A percentile compares a stretch with the other conserved stretches of the same genome.
phyloP scores from a whole-genome alignment of 2,888 invertebrate species.

The Notodonta ziczac region DNA sequence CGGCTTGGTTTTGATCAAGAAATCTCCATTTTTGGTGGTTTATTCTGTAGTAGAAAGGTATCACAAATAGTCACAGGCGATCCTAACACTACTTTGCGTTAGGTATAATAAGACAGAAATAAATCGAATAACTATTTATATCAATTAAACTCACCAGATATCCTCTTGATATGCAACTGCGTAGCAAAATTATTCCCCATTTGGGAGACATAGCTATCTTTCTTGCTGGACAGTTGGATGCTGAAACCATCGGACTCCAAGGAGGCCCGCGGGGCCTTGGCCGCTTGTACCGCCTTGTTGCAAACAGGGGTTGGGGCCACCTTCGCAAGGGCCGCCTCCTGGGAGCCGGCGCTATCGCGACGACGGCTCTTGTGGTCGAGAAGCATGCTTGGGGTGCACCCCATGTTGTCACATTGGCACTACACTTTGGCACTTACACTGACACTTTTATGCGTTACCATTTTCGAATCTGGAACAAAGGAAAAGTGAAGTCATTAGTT shows the following conservation, averaged over 20 bases:
- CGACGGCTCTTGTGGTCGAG: constrained; percentile 85
- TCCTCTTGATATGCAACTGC: constrained; percentile 79
- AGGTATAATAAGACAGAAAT: no score
- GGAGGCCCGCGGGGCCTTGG: constrained; percentile 76
- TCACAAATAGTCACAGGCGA: no score
- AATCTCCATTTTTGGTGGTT: no score
- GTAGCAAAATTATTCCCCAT: constrained; percentile 83
- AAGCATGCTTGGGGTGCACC: constrained; percentile 87
- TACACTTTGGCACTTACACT: constrained; percentile 78
- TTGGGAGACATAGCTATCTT: constrained; percentile 82
- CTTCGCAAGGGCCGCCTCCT: constrained; percentile 78
- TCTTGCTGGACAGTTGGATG: constrained; percentile 78
- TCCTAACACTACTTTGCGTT: no score
- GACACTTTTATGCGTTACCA: constrained; percentile 53
- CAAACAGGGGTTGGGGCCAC: constrained; percentile 74
- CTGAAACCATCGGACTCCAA: constrained; percentile 81
- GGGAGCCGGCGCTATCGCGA: constrained; percentile 82
- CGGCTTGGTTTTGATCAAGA: no score
- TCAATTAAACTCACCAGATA: constrained; percentile 70
- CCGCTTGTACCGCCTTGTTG: constrained; percentile 76
- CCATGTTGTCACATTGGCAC: constrained; percentile 81
- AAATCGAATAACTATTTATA: no score
- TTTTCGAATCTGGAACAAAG: constrained; percentile 65
- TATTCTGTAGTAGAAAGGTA: no score
- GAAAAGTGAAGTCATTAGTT: constrained; percentile 10